Evolutionary conservation across 2,113 vertebrate genomes (phyloP).

Genomic region (Sorex fumeus): DNA sequence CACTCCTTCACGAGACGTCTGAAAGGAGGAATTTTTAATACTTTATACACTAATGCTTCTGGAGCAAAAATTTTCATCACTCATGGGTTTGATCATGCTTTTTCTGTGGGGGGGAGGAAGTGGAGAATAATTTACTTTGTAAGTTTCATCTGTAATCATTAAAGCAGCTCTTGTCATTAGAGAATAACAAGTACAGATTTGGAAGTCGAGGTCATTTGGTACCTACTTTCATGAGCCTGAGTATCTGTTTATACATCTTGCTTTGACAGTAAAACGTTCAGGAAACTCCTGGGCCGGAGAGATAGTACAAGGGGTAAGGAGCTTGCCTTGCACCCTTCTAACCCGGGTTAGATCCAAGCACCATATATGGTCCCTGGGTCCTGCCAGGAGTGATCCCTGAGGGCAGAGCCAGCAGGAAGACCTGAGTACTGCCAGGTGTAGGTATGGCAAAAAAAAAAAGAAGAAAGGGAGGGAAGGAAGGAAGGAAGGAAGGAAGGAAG

Average conservation of each 20-base stretch:
- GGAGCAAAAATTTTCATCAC: background rate
- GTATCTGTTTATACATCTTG: background rate
- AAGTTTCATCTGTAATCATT: conserved; percentile 28
- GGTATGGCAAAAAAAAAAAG: no score
- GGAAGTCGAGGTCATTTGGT: background rate
- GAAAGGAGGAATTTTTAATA: background rate
- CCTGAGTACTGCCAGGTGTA: no score
- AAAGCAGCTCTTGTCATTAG: conserved; percentile 17
- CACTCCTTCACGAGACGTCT: background rate
- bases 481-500: no score
- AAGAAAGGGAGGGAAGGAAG: no score
- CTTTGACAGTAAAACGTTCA: background rate
- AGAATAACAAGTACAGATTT: background rate
- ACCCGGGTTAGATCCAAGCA: no score
- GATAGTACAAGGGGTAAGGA: background rate
- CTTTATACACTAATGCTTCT: background rate
- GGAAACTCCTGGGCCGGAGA: background rate
- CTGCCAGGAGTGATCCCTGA: no score
- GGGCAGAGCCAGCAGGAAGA: no score
- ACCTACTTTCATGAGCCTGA: background rate
- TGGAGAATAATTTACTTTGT: background rate
- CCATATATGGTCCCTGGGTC: no score
- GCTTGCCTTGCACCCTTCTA: no score
- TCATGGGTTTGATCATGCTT: background rate
- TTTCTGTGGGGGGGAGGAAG: background rate